Conservation (phyloP, 2,888 invertebrate species). For the Clitarchus hookeri region DNA sequence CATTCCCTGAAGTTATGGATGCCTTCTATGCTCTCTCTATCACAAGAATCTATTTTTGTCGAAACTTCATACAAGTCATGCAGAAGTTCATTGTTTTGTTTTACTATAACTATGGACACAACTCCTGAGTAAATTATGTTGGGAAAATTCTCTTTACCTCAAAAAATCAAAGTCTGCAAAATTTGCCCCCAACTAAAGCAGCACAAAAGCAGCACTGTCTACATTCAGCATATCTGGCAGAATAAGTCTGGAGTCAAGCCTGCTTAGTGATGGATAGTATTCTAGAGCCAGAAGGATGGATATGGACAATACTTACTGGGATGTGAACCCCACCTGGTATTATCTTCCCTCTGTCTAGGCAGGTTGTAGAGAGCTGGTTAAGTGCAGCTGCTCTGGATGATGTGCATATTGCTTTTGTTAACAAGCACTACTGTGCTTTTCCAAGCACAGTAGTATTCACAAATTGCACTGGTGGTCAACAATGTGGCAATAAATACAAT, state of each 20-base stretch:
- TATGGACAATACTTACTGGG: neutral
- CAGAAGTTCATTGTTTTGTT: neutral
- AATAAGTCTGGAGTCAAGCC: neutral
- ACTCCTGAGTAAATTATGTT: neutral
- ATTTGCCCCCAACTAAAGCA: neutral
- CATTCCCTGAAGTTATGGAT: neutral
- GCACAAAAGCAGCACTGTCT: conserved; percentile 6
- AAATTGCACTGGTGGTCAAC: conserved; percentile 4
- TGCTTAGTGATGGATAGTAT: neutral
- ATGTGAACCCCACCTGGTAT: neutral
- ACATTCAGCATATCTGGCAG: neutral
- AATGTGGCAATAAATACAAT: conserved; percentile 5
- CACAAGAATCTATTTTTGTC: neutral
- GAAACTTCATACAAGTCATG: neutral
- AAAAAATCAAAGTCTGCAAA: neutral
- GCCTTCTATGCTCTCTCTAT: neutral
- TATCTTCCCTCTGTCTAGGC: neutral
- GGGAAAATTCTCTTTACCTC: neutral
- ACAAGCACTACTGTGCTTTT: neutral
- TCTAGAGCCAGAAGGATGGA: conserved; percentile 6
- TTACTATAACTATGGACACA: neutral
- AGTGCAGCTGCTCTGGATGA: neutral
- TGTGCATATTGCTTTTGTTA: neutral
- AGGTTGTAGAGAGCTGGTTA: neutral
- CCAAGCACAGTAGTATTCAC: neutral